phyloP scores from a whole-genome alignment of 2,797 vertebrate species.

The Heterohyrax brucei region DNA sequence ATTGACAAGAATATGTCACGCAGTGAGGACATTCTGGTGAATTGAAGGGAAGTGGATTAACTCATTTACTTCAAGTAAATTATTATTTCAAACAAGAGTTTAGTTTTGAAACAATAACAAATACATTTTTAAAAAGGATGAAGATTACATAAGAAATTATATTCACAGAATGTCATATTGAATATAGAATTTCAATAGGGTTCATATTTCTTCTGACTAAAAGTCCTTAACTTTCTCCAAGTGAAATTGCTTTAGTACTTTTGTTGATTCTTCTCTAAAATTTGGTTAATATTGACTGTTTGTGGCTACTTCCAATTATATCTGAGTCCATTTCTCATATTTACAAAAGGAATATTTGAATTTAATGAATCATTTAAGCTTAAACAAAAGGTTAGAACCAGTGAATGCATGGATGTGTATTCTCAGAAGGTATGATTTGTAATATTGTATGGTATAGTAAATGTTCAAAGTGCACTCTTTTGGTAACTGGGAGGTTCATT shows the following conservation, averaged over 20 bases:
- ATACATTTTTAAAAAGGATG: not conserved
- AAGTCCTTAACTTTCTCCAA: conserved; percentile 17
- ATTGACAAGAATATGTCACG: not conserved
- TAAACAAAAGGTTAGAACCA: not conserved
- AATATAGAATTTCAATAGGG: conserved; percentile 8
- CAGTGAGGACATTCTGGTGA: not conserved
- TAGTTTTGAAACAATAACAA: not conserved
- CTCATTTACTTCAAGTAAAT: not conserved
- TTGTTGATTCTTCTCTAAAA: not conserved
- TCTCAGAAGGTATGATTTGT: not conserved
- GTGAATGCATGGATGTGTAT: not conserved
- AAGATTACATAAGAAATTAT: not conserved
- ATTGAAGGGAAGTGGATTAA: not conserved
- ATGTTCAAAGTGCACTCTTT: not conserved
- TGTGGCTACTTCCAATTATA: not conserved
- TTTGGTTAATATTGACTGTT: not conserved
- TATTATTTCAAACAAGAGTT: not conserved
- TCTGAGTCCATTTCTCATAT: not conserved
- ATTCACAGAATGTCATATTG: not conserved
- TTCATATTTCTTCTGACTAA: not conserved
- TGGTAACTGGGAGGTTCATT: not conserved
- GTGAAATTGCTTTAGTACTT: not conserved
- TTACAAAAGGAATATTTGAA: conserved; percentile 20
- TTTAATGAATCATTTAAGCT: conserved; percentile 1
- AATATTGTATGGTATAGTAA: not conserved